Evolutionary conservation across 2,113 vertebrate genomes (phyloP).

Genomic region (Tylochromis polylepis): DNA sequence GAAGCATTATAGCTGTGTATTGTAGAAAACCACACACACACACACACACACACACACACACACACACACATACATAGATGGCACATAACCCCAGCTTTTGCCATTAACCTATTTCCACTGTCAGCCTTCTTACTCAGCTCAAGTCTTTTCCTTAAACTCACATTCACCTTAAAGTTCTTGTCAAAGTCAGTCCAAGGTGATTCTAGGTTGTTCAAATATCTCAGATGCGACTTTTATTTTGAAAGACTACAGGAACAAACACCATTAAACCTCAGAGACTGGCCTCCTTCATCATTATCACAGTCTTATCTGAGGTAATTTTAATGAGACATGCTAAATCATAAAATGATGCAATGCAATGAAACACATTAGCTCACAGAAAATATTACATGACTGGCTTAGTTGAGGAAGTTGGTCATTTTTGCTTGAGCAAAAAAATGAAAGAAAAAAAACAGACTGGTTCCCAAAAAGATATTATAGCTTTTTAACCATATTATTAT

Average conservation of each 20-base stretch:
- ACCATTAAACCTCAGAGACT: not conserved
- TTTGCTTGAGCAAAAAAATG: not conserved
- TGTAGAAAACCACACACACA: not conserved
- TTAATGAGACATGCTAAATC: slow-evolving; percentile 11
- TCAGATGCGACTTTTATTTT: not conserved
- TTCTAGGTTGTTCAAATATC: not conserved
- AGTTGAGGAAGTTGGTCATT: not conserved
- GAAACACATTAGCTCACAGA: slow-evolving; percentile 1
- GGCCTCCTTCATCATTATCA: not conserved
- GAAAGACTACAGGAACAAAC: not conserved
- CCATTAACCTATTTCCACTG: not conserved
- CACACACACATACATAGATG: not conserved
- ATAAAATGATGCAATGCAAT: slow-evolving; percentile 40
- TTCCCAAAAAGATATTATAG: not conserved
- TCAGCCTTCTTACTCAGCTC: not conserved
- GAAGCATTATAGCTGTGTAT: not conserved
- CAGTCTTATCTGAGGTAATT: not conserved
- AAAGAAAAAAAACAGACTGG: not conserved
- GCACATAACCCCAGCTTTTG: not conserved
- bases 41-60: not conserved
- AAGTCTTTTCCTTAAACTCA: not conserved
- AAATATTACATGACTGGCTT: slow-evolving; percentile 7
- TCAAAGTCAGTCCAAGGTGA: not conserved
- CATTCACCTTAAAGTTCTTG: not conserved
- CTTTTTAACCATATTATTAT: not conserved